phyloP scores from a whole-genome alignment of 2,888 invertebrate genomes.

The Dromius quadrimaculatus region DNA sequence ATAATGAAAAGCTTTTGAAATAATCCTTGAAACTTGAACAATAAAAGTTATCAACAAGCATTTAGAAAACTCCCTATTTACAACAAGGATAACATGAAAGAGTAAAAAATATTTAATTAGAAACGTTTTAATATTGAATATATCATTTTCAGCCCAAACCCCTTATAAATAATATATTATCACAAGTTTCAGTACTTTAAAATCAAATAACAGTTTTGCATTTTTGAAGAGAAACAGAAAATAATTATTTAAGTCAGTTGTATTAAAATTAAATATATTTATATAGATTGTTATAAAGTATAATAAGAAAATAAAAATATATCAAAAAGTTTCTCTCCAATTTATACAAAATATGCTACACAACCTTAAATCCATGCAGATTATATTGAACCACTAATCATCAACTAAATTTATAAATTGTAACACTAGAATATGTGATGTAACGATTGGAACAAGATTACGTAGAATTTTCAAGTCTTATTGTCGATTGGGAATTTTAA shows the following conservation, averaged over 20 bases:
- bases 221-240: conserved; percentile 44
- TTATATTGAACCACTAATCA: conserved; percentile 38
- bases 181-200: conserved; percentile 53
- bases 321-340: conserved; percentile 45
- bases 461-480: conserved; percentile 36
- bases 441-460: conserved; percentile 35
- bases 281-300: conserved; percentile 36
- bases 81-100: neutral
- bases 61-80: too few relatives aligned
- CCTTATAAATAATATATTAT: conserved; percentile 52
- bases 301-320: conserved; percentile 24
- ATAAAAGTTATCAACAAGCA: too few relatives aligned
- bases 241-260: conserved; percentile 32
- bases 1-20: too few relatives aligned
- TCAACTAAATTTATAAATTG: conserved; percentile 27
- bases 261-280: conserved; percentile 28
- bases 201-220: conserved; percentile 51
- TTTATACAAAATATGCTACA: conserved; percentile 49
- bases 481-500: conserved; percentile 28
- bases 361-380: conserved; percentile 47
- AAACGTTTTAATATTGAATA: conserved; percentile 51
- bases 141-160: conserved; percentile 51
- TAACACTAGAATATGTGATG: conserved; percentile 42
- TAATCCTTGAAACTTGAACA: too few relatives aligned
- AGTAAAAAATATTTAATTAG: conserved; percentile 23